Evolutionary conservation across 2,888 invertebrate genomes (phyloP).

Genomic region (Lasioglossum pauxillum): DNA sequence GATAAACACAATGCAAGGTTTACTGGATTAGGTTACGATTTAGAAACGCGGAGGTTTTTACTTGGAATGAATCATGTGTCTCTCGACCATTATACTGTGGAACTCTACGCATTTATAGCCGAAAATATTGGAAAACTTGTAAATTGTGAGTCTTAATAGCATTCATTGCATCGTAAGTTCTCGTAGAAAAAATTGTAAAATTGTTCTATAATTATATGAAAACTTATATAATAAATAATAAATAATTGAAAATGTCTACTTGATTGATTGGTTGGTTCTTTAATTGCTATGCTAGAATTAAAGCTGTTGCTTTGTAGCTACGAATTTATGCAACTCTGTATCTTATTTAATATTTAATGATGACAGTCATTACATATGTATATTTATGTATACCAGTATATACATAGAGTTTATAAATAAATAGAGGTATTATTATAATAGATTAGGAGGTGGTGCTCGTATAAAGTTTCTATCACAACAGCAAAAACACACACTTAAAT

Average conservation of each 20-base stretch:
- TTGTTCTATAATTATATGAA: no score
- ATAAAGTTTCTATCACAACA: background rate
- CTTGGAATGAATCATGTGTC: background rate
- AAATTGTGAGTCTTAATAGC: no score
- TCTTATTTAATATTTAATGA: background rate
- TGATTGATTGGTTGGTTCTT: no score
- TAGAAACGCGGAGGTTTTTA: background rate
- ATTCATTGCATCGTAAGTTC: no score
- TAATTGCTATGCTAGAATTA: no score
- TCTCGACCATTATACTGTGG: background rate
- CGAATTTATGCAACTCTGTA: no score
- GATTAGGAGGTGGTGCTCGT: background rate
- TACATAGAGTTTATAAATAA: conserved; percentile 16
- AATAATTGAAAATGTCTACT: no score
- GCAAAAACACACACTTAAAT: background rate
- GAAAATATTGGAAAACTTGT: no score
- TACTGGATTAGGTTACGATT: background rate
- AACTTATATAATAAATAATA: no score
- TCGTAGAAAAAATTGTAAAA: no score
- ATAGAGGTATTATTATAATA: background rate
- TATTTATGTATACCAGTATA: background rate
- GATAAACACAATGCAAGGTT: background rate
- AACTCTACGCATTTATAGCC: background rate
- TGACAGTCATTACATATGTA: background rate
- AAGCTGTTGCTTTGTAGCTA: no score